Evolutionary conservation across 2,113 vertebrate genomes (phyloP), one percentile per base, ranked within the genome.

Genomic region (Apteryx mantelli): DNA sequence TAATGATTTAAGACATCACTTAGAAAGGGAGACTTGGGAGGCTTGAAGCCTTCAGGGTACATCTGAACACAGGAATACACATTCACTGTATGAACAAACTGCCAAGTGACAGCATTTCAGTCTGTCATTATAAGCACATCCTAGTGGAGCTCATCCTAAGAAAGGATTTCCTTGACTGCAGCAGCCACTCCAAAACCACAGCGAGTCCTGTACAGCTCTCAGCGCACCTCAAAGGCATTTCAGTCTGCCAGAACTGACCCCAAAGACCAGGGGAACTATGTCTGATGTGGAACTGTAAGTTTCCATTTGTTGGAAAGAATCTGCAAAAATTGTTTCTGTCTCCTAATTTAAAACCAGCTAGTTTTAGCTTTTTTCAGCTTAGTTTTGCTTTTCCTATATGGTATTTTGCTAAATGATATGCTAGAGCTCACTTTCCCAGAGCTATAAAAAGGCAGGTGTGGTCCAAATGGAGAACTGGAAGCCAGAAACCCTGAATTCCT

Each of bases 371-470:
- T 63, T 55, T 21, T 7, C 46, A 52, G 68, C 61, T 94, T 87
- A 83, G 65, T 64, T 88, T 78, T 93, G 36, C 80, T 95, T 81
- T 88, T 93, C n/a, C 75, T 56, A 64, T 24, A 60, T 48, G 44
- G 58, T 82, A 94, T 82, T 95, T 95, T 87, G 61, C 89, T 87
- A 96, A 93, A 94, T 93, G 64, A 91, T 53, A 94, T 40, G 56
- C 76, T 94, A 48, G 46, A 65, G 25, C 3, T 3, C 52, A 84
- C 76, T 38, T 82, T n/a, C 91, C 79, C 93, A 81, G 3, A 84
- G 76, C 82, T 95, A 93, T 91, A 95, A 96, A 96, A 95, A 91
- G 87, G 75, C 93, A 94, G 80, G 83, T 60, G 82, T 79, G 82
- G 94, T 84, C 85, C 83, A 64, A 83, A 80, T 7, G 2, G 19